phyloP scores from a whole-genome alignment of 1,140 invertebrate species.

The Lepidurus arcticus region DNA sequence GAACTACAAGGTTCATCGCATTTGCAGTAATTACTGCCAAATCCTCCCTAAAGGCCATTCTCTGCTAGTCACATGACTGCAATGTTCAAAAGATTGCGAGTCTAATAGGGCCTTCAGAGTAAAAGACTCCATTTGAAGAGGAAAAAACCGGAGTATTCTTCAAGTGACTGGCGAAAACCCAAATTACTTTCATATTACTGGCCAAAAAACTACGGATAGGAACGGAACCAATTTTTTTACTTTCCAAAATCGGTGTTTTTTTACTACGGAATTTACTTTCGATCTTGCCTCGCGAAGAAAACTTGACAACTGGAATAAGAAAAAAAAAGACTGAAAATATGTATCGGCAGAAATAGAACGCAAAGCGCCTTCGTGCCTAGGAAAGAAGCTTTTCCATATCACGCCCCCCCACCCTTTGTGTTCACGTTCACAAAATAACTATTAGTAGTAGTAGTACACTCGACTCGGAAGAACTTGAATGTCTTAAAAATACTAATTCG shows the following conservation, averaged over 20 bases:
- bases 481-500: neutral
- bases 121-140: too few relatives aligned
- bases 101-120: too few relatives aligned
- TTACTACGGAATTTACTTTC: neutral
- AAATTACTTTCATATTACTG: neutral
- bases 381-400: conserved; percentile 5
- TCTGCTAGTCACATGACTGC: neutral
- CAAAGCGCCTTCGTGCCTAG: neutral
- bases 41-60: neutral
- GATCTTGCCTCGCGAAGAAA: neutral
- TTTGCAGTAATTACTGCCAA: neutral
- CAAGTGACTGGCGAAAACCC: neutral
- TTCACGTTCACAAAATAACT: neutral
- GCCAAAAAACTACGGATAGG: neutral
- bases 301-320: neutral
- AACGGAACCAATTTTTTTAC: neutral
- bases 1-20: too few relatives aligned
- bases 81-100: too few relatives aligned
- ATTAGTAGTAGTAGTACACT: too few relatives aligned
- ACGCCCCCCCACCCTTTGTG: conserved; percentile 6
- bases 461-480: too few relatives aligned
- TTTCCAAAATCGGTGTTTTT: neutral
- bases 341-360: neutral
- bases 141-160: neutral
- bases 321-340: neutral